Conservation (phyloP, 2,888 invertebrate genomes). For the Plutella xylostella region DNA sequence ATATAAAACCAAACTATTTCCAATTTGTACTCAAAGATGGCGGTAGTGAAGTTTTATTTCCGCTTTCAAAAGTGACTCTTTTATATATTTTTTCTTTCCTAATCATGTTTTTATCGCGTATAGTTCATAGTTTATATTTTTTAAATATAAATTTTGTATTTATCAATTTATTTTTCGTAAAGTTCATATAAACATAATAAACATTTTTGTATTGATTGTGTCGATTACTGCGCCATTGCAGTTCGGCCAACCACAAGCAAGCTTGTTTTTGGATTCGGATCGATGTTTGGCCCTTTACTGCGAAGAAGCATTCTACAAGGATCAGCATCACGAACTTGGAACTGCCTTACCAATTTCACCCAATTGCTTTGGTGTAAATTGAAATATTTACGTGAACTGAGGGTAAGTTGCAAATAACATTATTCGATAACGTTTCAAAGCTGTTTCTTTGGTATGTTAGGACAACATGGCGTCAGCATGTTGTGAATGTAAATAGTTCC, state of each 20-base stretch:
- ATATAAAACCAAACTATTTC: too few relatives aligned
- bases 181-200: neutral
- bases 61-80: too few relatives aligned
- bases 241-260: conserved; percentile 39
- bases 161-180: too few relatives aligned
- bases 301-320: conserved; percentile 75
- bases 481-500: conserved; percentile 45
- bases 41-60: too few relatives aligned
- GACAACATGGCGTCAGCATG: conserved; percentile 66
- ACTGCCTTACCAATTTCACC: conserved; percentile 72
- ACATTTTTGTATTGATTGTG: neutral
- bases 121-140: too few relatives aligned
- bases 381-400: conserved; percentile 61
- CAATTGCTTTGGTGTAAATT: conserved; percentile 74
- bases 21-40: too few relatives aligned
- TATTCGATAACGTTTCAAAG: neutral
- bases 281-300: conserved; percentile 76
- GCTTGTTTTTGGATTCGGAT: conserved; percentile 66
- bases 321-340: conserved; percentile 78
- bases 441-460: neutral
- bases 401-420: conserved; percentile 49
- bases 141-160: too few relatives aligned
- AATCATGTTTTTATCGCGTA: too few relatives aligned
- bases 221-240: conserved; percentile 27
- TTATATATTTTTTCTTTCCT: too few relatives aligned